phyloP scores from a whole-genome alignment of 2,797 vertebrate genomes.

The Lepilemur septentrionalis region DNA sequence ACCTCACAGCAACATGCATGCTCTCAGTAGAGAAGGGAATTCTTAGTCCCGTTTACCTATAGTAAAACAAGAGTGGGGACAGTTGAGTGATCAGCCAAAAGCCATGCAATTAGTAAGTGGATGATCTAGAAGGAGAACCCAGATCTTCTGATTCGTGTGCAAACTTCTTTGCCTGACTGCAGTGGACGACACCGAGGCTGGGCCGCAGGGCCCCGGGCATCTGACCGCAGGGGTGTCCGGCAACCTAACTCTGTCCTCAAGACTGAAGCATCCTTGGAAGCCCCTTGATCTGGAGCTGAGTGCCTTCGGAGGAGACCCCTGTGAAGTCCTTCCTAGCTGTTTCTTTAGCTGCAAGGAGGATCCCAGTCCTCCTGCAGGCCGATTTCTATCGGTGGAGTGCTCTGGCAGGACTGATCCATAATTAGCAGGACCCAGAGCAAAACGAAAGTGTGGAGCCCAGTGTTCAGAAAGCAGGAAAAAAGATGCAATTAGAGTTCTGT shows the following conservation, averaged over 20 bases:
- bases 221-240: accelerated
- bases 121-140: background rate
- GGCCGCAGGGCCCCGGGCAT: accelerated
- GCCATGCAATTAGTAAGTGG: background rate
- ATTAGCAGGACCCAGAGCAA: background rate
- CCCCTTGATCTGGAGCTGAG: background rate
- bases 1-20: background rate
- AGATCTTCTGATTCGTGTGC: background rate
- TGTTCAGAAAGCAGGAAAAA: background rate
- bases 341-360: background rate
- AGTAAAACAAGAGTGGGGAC: background rate
- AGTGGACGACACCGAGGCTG: background rate
- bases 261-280: background rate
- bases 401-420: accelerated
- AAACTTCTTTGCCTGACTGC: background rate
- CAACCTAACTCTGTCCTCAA: too few relatives aligned
- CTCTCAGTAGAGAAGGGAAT: background rate
- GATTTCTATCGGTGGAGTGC: accelerated
- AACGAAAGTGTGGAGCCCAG: background rate
- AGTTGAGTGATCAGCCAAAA: too few relatives aligned
- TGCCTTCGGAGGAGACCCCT: accelerated
- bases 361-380: too few relatives aligned
- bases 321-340: accelerated
- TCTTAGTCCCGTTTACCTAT: background rate
- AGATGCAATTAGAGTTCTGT: too few relatives aligned